Percentiles rank a stretch among this genome's conserved stretches.
Evolutionary conservation across 2,888 invertebrate genomes (phyloP).

Genomic region (Aromia moschata): DNA sequence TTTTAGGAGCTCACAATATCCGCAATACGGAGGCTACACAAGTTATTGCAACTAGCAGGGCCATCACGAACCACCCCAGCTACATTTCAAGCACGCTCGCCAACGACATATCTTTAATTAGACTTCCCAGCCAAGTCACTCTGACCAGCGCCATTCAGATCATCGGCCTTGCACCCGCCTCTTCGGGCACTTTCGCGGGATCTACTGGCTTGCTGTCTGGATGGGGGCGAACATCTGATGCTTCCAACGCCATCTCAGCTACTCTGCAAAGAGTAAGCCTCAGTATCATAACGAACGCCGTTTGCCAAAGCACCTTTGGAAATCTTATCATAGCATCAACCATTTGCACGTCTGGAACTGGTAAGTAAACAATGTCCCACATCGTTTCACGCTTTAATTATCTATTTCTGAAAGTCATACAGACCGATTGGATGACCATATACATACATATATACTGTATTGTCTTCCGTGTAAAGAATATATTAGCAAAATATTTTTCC

Average conservation of each 20-base stretch:
- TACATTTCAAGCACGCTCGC: slow-evolving; percentile 28
- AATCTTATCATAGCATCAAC: slow-evolving; percentile 60
- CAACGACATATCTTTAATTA: slow-evolving; percentile 41
- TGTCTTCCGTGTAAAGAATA: no score
- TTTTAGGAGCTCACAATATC: slow-evolving; percentile 17
- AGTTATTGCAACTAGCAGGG: slow-evolving; percentile 43
- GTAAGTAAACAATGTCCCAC: no score
- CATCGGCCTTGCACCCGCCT: slow-evolving; percentile 31
- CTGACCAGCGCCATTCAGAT: slow-evolving; percentile 35
- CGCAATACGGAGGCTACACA: slow-evolving; percentile 10
- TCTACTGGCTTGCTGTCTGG: slow-evolving; percentile 61
- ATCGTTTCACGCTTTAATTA: no score
- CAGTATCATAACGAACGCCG: slow-evolving; percentile 60
- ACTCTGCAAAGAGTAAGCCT: slow-evolving; percentile 60
- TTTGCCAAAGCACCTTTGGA: slow-evolving; percentile 61
- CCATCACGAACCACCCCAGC: slow-evolving; percentile 36
- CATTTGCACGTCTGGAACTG: slow-evolving; percentile 62
- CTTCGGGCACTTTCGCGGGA: slow-evolving; percentile 55
- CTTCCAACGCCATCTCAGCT: slow-evolving; percentile 55
- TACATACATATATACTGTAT: no score
- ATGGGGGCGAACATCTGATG: slow-evolving; percentile 62
- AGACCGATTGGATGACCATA: no score
- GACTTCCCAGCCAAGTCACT: slow-evolving; percentile 31
- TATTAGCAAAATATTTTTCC: no score
- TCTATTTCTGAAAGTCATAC: no score